Evolutionary conservation across 1,140 invertebrate genomes (phyloP), one percentile per base, ranked within the genome.

Genomic region (Plectus sambesii): DNA sequence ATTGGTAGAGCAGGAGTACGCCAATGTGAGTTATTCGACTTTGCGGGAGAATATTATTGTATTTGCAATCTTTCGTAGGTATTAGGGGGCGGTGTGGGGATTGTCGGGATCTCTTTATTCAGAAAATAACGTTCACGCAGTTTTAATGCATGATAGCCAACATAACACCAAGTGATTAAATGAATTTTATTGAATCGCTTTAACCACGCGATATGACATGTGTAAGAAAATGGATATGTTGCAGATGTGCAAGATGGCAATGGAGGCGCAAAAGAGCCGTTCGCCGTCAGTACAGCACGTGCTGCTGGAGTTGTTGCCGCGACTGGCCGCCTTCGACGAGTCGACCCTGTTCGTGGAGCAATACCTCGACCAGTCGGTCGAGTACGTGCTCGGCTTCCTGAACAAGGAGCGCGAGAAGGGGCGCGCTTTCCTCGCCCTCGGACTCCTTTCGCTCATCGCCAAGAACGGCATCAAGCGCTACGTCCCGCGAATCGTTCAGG

Each of bases 241-340:
- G 25, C 39, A 73, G 58, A 70, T 77, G 24, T 74, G 74, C 56
- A 60, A 61, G 25, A 74, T 75, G 49, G 81, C 92, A 2, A 76
- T 96, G 68, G 76, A 78, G 35, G 85, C 89, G 55, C 15, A 79
- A 81, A 0, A 80, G 82, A 56, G 85, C 80, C 38, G 70, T 76
- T 0, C 81, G 87, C 68, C 83, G 94, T n/a, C 88, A 94, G 60
- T n/a, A n/a, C n/a, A n/a, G n/a, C 83, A 88, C 62, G 80, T 84
- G 1, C 69, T 97, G 6, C 76, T 96, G 47, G 81, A 81, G 20
- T 78, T 96, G 33, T 74, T 97, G 51, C 92, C 92, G n/a, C 76
- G 89, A 44, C 70, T 97, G n/a, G 88, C 87, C 5, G 87, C 87
- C 9, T 92, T 96, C 58, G 82, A 88, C 68, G 81, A 80, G 45